Evolutionary conservation across 2,797 vertebrate species (phyloP).

Genomic region (Lithobates pipiens): DNA sequence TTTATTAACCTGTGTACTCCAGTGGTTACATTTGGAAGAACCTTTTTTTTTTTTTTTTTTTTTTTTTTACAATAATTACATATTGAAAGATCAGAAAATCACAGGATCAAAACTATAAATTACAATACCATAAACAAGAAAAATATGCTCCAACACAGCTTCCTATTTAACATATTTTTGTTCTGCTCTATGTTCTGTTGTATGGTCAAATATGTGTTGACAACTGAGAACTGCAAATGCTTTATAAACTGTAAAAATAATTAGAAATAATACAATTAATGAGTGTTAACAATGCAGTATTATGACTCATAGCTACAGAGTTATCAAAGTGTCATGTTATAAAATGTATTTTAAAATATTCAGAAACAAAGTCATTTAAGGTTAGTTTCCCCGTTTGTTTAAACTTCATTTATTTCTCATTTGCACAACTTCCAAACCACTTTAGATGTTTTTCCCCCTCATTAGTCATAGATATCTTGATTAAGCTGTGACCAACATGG

Average conservation of each 20-base stretch:
- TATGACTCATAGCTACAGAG: constrained; percentile 5
- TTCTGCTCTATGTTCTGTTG: neutral
- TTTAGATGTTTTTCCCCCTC: constrained; percentile 63
- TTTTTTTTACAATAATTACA: too few relatives aligned
- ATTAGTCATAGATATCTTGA: constrained; percentile 64
- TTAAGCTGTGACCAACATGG: constrained; percentile 62
- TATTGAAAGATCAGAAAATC: too few relatives aligned
- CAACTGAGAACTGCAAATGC: neutral
- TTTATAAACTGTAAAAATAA: neutral
- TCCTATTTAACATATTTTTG: neutral
- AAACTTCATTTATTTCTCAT: constrained; percentile 63
- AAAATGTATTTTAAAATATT: constrained; percentile 56
- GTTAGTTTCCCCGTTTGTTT: constrained; percentile 62
- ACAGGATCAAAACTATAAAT: too few relatives aligned
- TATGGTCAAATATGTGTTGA: neutral
- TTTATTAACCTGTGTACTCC: too few relatives aligned
- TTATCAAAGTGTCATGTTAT: neutral
- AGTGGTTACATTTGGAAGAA: too few relatives aligned
- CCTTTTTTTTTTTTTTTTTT: too few relatives aligned
- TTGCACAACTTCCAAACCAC: constrained; percentile 52
- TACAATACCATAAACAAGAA: too few relatives aligned
- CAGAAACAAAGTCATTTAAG: constrained; percentile 55
- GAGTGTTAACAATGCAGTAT: neutral
- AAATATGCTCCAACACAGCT: too few relatives aligned
- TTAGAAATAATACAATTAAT: neutral